Conservation (phyloP, 2,797 vertebrate species). For the Chelon labrosus region DNA sequence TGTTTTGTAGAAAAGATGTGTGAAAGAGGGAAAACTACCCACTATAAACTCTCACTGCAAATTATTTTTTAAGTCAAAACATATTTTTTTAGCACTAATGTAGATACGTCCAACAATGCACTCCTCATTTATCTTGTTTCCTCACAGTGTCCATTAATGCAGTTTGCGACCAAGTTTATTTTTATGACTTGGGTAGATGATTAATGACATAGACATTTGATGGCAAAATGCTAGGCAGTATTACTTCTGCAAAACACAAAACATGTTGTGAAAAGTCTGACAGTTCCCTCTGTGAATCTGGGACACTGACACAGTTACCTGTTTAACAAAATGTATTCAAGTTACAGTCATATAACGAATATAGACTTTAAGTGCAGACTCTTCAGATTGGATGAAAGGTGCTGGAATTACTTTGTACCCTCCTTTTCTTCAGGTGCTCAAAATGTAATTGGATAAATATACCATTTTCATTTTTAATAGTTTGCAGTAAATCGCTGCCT, state of each 20-base stretch:
- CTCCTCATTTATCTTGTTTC: conserved; percentile 4
- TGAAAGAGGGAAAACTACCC: background rate
- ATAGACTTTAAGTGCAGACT: no score
- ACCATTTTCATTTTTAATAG: no score
- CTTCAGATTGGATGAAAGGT: no score
- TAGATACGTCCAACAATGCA: background rate
- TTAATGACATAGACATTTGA: background rate
- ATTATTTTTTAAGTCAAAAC: background rate
- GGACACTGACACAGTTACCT: no score
- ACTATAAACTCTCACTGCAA: background rate
- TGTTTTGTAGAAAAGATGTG: no score
- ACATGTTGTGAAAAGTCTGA: background rate
- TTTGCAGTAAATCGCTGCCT: no score
- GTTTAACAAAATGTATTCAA: no score
- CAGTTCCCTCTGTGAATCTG: no score
- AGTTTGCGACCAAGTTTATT: background rate
- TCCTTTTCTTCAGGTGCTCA: no score
- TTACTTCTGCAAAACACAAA: background rate
- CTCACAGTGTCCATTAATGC: background rate
- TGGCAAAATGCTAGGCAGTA: background rate
- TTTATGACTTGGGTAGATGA: background rate
- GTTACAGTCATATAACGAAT: no score
- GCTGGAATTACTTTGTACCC: no score
- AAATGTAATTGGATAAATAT: no score
- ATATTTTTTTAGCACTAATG: background rate